Base-by-base conservation (phyloP, 2,888 invertebrate species). In the Phaedon cochleariae region DNA sequence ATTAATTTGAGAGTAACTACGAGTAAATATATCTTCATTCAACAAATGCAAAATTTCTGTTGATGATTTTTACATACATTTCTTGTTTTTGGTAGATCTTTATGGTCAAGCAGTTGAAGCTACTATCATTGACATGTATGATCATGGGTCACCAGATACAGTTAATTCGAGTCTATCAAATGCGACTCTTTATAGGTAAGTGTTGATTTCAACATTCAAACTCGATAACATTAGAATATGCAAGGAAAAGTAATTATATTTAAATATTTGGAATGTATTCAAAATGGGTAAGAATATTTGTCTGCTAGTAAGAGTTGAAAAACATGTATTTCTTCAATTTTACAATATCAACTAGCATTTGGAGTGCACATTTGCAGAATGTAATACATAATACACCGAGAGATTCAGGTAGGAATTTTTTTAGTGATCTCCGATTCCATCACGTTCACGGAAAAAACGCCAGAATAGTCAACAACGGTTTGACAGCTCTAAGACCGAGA, bases 31-130 rank as follows among this genome's bases (percentile, higher is more conserved):
- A n/a, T n/a, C n/a, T n/a, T n/a, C n/a, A n/a, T n/a, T n/a, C n/a
- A n/a, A n/a, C n/a, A n/a, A n/a, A n/a, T n/a, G n/a, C n/a, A n/a
- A n/a, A n/a, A n/a, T n/a, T n/a, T n/a, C n/a, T n/a, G n/a, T n/a
- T n/a, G n/a, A n/a, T n/a, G n/a, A n/a, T n/a, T n/a, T n/a, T n/a
- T n/a, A n/a, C n/a, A n/a, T n/a, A 49, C 41, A 6, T 41, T 12
- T 20, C 9, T 20, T 51, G 7, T 29, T 62, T 51, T 61, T 61
- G 12, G 58, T 72, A 84, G 97, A 97, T 87, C 85, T 98, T 68
- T 97, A 97, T 79, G 97, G 97, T 0, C 96, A 97, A 79, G 97
- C 96, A 52, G 96, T 96, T 0, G 96, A 96, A 82, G 96, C 94
- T 0, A 94, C 95, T 1, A 94, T 97, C 59, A 89, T 94, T 10